Base-by-base conservation (phyloP, 2,113 vertebrate genomes). In the Lepidothrix coronata region DNA sequence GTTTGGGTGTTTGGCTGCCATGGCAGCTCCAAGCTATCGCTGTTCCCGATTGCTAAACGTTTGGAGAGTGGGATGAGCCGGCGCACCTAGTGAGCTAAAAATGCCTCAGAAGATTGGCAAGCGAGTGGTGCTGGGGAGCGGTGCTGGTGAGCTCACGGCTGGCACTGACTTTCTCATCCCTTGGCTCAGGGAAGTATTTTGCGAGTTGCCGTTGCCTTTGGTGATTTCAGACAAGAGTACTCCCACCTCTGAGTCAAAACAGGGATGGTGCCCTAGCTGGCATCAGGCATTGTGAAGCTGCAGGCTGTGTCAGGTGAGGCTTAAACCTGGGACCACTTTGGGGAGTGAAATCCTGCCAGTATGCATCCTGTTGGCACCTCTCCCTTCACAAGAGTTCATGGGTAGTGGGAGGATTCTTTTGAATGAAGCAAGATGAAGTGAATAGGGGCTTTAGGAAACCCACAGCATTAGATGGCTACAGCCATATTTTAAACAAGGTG, bases 61-160 rank as follows among this genome's bases (percentile, higher is more conserved):
- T 89, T 51, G 63, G 74, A 81, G 94, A 89, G 91, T 75, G 79
- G 91, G 95, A 77, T 52, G 93, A 94, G 83, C 71, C 2, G 51
- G 81, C 79, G 0, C 67, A 52, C 95, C 95, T 95, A 85, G 71
- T 1, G 1, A 91, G 94, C 91, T 95, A 78, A 89, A 92, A 89
- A 46, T 37, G 83, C 88, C 31, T 12, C 91, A 73, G 89, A 93
- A 92, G 74, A 52, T 63, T 92, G 96, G 89, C 95, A 88, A 65
- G 88, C 1, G 0, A 78, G 77, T 2, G 12, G 71, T 31, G 65
- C 66, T 9, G 14, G 95, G 93, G 93, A 97, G 95, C 10, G 28
- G 90, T 79, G 57, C 61, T 46, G 74, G 23, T 96, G 96, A 97
- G 89, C 90, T 96, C 97, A 95, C 3, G 0, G 37, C 88, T 97